phyloP scores from a whole-genome alignment of 2,113 vertebrate genomes.

The Arvicanthis niloticus region DNA sequence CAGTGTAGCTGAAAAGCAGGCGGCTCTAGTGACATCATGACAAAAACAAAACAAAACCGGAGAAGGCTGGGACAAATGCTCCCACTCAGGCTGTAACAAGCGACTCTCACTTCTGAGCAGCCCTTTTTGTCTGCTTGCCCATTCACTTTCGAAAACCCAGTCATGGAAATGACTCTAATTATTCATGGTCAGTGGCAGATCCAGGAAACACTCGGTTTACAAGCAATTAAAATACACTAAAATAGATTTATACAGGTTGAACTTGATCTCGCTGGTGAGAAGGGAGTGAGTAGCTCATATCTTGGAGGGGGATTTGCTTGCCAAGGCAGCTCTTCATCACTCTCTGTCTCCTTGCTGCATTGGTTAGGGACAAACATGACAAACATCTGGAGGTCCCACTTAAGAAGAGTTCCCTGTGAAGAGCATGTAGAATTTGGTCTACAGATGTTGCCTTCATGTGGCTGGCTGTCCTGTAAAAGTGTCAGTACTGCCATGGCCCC shows the following conservation, averaged over 20 bases:
- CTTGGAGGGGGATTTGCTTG: conserved; percentile 50
- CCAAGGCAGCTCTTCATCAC: conserved; percentile 33
- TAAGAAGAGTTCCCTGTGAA: neutral
- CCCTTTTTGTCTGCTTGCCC: conserved; percentile 65
- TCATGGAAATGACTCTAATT: conserved; percentile 78
- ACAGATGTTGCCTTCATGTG: neutral
- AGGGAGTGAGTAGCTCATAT: conserved; percentile 55
- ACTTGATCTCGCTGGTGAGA: conserved; percentile 67
- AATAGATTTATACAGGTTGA: conserved; percentile 77
- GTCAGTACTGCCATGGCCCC: neutral
- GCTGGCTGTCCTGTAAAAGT: conserved; percentile 7
- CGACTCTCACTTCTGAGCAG: conserved; percentile 65
- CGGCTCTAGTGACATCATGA: conserved; percentile 58
- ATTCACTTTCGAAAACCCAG: conserved; percentile 69
- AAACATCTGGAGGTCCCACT: conserved; percentile 38
- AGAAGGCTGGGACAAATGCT: conserved; percentile 60
- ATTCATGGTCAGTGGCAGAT: conserved; percentile 77
- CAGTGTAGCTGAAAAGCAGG: conserved; percentile 70
- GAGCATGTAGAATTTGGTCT: neutral
- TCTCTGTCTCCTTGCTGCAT: conserved; percentile 47
- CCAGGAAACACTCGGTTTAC: conserved; percentile 81
- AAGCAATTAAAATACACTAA: conserved; percentile 81
- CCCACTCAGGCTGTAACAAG: conserved; percentile 69
- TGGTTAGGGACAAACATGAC: conserved; percentile 30
- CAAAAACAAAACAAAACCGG: conserved; percentile 59